Conservation (phyloP, 2,797 vertebrate genomes). For the Sebastolobus alascanus region DNA sequence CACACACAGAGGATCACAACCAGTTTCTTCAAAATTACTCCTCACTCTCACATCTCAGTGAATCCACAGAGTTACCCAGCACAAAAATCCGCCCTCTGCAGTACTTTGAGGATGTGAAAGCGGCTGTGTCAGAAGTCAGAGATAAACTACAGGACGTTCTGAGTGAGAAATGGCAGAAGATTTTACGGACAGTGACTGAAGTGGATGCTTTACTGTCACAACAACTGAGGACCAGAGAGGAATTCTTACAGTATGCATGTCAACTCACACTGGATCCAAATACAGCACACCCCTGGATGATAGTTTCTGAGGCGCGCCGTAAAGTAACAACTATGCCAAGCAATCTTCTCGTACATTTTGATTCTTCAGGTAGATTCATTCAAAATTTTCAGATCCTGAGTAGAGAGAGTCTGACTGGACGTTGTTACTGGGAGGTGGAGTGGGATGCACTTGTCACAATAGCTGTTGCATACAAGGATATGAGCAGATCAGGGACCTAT, state of each 20-base stretch:
- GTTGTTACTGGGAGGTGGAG: slow-evolving; percentile 21
- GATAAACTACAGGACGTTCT: neutral
- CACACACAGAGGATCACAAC: neutral
- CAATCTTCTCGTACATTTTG: fast-evolving
- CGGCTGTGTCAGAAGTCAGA: neutral
- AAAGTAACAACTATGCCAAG: neutral
- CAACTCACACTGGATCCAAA: slow-evolving; percentile 8
- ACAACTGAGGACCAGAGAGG: slow-evolving; percentile 16
- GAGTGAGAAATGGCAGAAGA: neutral
- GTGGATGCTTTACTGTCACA: slow-evolving; percentile 7
- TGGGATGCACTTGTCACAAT: neutral
- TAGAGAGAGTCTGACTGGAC: neutral
- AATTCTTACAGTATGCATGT: slow-evolving; percentile 14
- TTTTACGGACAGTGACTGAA: neutral
- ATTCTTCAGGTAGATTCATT: neutral
- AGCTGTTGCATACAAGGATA: slow-evolving; percentile 21
- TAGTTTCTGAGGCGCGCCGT: neutral
- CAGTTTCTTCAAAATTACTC: fast-evolving
- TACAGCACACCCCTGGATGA: neutral
- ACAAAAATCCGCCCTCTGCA: neutral
- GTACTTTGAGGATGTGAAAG: slow-evolving; percentile 2
- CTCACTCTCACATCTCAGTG: neutral
- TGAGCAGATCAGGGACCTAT: neutral
- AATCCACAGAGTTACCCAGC: neutral
- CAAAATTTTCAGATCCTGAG: neutral